Evolutionary conservation across 2,113 vertebrate genomes (phyloP), one percentile per base, ranked within the genome.

Genomic region (Pogona vitticeps): DNA sequence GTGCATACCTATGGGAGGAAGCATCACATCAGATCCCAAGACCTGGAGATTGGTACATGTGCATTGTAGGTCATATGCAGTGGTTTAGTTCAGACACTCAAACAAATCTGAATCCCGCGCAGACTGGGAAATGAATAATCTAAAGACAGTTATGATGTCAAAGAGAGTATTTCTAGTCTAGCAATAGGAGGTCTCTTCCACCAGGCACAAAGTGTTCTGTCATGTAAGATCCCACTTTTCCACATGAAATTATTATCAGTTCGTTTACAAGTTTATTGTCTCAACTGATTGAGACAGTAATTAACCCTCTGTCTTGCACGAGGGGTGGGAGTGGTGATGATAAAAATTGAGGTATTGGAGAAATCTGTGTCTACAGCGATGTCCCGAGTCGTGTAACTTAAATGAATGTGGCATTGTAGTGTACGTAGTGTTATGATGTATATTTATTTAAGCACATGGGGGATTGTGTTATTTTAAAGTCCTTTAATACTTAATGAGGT

Each of bases 401-500:
- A 72, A 20, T 90, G 88, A 31, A 18, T 5, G 6, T 52, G 46
- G 46, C 26, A 76, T 76, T 18, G 46, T 46, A 13, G 17, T 28
- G 10, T 63, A 28, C 14, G 6, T 40, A 7, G 23, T 71, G 14
- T 79, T 79, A 17, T 59, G n/a, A 70, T n/a, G 6, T 71, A 20
- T 17, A 6, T 63, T 31, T 28, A 67, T 77, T 42, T 20, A 26
- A 52, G 14, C 15, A 3, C 31, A 17, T 18, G 58, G 80, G 75
- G 68, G 63, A 75, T 82, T 4, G 71, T 56, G n/a, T 40, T 61
- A 36, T 71, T 71, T 77, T 63, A 73, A 6, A 75, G 42, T 77
- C 67, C 67, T 84, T 31, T 87, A 80, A 86, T 89, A 92, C 78
- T 84, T 92, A 94, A 70, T 90, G 87, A 92, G 84, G 84, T 91